These are phyloP conservation scores for Campylomormyrus numenius DNA, from an alignment of 2,113 vertebrate genomes.

Conservation along the genomic window DNA sequence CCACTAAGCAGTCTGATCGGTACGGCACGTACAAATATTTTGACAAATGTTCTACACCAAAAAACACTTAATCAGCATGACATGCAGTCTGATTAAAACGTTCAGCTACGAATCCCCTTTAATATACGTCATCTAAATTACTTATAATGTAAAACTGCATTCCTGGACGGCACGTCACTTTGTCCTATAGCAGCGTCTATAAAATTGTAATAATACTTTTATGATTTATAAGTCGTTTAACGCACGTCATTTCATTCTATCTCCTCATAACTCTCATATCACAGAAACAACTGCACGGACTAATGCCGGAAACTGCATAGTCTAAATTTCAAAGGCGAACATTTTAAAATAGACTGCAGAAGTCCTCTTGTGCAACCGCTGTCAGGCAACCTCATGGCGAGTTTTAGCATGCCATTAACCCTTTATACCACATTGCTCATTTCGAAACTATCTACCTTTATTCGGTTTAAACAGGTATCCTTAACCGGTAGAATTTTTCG, in stretches of 20 bases:
- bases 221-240: not conserved
- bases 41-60: not conserved
- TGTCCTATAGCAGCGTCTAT: not conserved
- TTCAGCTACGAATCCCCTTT: not conserved
- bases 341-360: not conserved
- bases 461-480: not conserved
- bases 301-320: not conserved
- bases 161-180: not conserved
- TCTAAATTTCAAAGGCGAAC: not conserved
- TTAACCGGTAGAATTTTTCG: not conserved
- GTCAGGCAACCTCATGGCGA: not conserved
- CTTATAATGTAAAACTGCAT: not conserved
- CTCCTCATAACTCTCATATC: not conserved
- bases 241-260: not conserved
- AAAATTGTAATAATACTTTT: not conserved
- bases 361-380: not conserved
- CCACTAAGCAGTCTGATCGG: not conserved
- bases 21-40: not conserved
- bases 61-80: not conserved
- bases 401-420: not conserved
- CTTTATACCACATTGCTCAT: not conserved
- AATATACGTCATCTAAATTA: not conserved
- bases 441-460: not conserved
- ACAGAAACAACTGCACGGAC: not conserved
- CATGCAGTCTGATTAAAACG: not conserved